These are phyloP conservation scores for Strongylocentrotus purpuratus DNA, from an alignment of 35 echinoderm and acorn worm genomes.

Conservation along the genomic window DNA sequence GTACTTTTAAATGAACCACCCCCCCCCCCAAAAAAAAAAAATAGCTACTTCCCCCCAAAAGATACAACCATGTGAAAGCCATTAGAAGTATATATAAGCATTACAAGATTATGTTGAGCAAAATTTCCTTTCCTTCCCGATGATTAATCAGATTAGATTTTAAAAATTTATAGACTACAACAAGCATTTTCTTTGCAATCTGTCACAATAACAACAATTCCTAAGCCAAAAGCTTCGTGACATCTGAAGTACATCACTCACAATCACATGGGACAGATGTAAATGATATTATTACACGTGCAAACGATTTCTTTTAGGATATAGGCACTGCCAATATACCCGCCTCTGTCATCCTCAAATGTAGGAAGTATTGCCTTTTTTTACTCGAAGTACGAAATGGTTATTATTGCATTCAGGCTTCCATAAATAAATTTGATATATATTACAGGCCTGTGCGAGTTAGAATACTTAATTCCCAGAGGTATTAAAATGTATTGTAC, in stretches of 20 bases:
- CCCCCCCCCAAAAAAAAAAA: too few relatives aligned
- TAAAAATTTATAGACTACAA: neutral
- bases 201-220: neutral
- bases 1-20: too few relatives aligned
- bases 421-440: too few relatives aligned
- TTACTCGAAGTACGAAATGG: too few relatives aligned
- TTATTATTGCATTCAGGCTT: too few relatives aligned
- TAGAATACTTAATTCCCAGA: too few relatives aligned
- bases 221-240: neutral
- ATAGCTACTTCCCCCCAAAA: neutral
- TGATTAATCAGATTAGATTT: neutral
- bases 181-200: neutral
- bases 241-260: neutral
- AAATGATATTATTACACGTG: neutral
- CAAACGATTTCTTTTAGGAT: neutral
- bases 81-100: neutral
- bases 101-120: too few relatives aligned
- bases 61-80: neutral
- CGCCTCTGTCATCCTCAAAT: neutral
- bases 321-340: neutral
- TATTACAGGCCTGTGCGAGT: too few relatives aligned
- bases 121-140: neutral
- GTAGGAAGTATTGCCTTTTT: neutral
- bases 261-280: neutral
- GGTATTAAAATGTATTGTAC: too few relatives aligned